Conservation (phyloP, 2,888 invertebrate species). For the Hanleya hanleyi region DNA sequence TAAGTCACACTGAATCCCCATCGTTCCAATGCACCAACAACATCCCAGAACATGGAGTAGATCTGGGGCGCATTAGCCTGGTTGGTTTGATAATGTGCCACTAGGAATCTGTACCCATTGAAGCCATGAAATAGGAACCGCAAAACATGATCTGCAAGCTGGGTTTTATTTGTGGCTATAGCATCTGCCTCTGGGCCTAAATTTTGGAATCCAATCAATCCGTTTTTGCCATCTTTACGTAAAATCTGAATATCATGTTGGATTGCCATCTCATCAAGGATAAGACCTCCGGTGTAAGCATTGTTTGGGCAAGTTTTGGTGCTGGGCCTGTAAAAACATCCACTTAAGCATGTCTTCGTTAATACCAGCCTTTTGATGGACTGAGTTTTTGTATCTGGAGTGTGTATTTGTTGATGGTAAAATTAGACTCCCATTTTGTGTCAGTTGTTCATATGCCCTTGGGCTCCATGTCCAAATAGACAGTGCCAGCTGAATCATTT, state of each 20-base stretch:
- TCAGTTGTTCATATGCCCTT: not conserved
- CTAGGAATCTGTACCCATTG: not conserved
- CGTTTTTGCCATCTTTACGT: not conserved
- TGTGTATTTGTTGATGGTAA: not conserved
- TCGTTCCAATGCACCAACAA: not conserved
- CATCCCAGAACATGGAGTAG: conserved; percentile 15
- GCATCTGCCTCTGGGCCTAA: not conserved
- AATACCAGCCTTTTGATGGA: too few species aligned
- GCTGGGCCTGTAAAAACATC: conserved; percentile 1
- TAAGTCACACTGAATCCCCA: not conserved
- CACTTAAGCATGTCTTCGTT: conserved; percentile 9
- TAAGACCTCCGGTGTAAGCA: not conserved
- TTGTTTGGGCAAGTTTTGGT: not conserved
- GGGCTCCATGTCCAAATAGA: conserved; percentile 2
- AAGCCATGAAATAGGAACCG: not conserved
- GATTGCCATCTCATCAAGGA: not conserved
- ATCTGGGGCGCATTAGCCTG: conserved; percentile 3
- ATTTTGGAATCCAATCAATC: not conserved
- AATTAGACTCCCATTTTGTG: not conserved
- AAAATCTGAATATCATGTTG: not conserved
- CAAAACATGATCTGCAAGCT: not conserved
- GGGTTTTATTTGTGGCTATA: not conserved
- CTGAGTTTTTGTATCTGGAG: not conserved
- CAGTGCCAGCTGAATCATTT: not conserved
- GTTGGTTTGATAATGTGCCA: conserved; percentile 3